Conservation (phyloP, 1,140 invertebrate genomes). For the Ditylenchus dipsaci region DNA sequence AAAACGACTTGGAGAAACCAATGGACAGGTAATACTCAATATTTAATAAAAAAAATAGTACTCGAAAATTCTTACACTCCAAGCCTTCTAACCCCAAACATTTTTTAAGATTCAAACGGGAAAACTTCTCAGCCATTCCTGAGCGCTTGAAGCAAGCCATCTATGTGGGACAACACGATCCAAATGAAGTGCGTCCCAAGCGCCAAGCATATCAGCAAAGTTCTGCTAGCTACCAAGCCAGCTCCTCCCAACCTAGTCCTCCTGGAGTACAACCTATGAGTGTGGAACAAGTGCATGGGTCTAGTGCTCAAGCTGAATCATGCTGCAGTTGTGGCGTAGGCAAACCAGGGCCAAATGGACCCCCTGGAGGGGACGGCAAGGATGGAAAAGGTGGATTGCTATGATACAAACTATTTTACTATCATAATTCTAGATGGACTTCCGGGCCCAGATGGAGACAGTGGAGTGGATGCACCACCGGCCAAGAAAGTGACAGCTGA, state of each 20-base stretch:
- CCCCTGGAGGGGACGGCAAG: constrained; percentile 24
- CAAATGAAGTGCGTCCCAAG: background rate
- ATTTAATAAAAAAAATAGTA: too few relatives aligned
- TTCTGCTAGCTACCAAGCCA: too few relatives aligned
- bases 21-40: background rate
- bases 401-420: background rate
- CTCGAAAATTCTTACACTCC: background rate
- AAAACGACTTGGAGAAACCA: background rate
- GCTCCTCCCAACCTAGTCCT: too few relatives aligned
- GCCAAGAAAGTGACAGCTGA: background rate
- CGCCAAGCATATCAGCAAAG: constrained; percentile 5
- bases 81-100: background rate
- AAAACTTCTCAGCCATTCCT: constrained; percentile 8
- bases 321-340: constrained; percentile 38
- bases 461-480: constrained; percentile 3
- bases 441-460: constrained; percentile 12
- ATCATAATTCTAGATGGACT: constrained; percentile 8
- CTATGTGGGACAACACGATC: constrained; percentile 14
- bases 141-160: constrained; percentile 15
- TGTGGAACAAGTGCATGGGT: background rate
- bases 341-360: constrained; percentile 21
- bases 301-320: background rate
- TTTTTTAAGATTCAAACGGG: constrained; percentile 4
- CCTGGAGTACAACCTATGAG: background rate
- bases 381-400: constrained; percentile 17